These are phyloP conservation scores for Macquaria australasica DNA, from an alignment of 2,113 vertebrate species.

Conservation along the genomic window DNA sequence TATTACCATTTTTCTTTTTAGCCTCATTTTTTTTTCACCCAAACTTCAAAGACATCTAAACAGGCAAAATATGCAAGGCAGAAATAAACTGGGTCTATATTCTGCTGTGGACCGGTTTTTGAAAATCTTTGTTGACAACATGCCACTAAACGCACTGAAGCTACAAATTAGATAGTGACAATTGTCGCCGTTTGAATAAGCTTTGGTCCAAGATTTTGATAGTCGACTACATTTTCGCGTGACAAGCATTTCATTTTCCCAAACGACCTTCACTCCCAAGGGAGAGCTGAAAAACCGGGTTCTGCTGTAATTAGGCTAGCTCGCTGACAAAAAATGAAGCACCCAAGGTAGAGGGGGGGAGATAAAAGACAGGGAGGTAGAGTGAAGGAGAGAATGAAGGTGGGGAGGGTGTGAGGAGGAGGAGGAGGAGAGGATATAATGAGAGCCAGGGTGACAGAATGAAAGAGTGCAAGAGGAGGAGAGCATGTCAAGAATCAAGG, in stretches of 20 bases:
- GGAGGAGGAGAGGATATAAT: constrained; percentile 69
- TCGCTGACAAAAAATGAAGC: constrained; percentile 53
- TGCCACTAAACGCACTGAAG: constrained; percentile 51
- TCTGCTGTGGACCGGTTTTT: constrained; percentile 31
- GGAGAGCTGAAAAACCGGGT: constrained; percentile 55
- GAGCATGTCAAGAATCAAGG: constrained; percentile 69
- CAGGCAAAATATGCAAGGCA: constrained; percentile 34
- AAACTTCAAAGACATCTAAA: constrained; percentile 53
- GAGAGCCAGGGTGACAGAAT: constrained; percentile 72
- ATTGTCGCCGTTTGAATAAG: constrained; percentile 61
- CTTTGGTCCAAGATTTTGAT: constrained; percentile 65
- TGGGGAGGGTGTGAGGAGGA: constrained; percentile 50
- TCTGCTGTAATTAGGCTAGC: constrained; percentile 72
- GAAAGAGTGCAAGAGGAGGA: constrained; percentile 71
- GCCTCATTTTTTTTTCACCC: constrained; percentile 1
- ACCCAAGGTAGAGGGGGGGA: constrained; percentile 44
- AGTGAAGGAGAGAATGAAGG: constrained; percentile 61
- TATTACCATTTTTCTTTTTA: constrained; percentile 23
- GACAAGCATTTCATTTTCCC: constrained; percentile 68
- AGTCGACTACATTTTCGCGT: constrained; percentile 54
- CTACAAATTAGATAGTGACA: constrained; percentile 66
- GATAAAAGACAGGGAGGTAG: constrained; percentile 58
- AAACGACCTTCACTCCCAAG: constrained; percentile 63
- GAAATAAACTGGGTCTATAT: constrained; percentile 42
- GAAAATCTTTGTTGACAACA: constrained; percentile 60